Evolutionary conservation across 2,797 vertebrate species (phyloP), one percentile per base, ranked within the genome.

Genomic region (Sphenodon punctatus): DNA sequence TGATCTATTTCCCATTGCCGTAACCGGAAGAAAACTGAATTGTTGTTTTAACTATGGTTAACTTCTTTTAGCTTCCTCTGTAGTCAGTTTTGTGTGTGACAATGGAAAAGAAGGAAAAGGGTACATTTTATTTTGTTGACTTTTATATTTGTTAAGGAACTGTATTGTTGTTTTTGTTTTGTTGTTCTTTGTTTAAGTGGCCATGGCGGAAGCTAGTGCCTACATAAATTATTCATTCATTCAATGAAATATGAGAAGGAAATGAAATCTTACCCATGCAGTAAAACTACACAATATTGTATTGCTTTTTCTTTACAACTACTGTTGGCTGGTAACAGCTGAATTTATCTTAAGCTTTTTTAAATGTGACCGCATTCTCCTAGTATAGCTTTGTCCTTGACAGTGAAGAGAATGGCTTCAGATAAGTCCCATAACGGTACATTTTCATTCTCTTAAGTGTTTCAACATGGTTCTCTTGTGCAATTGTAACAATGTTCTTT

Each of bases 391-490:
- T 72, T 84, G 72, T 39, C 45, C 88, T 73, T 89, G 19, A 64
- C n/a, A 53, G 65, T 56, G 75, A 88, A 30, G 63, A 45, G 71
- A 39, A 30, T 66, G 46, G 58, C 84, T 89, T 80, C 46, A 48
- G 19, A 7, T 67, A 64, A 76, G 38, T 83, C 67, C 81, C 34
- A 61, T 46, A 70, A 63, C 30, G 82, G 85, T 84, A 86, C 59
- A 36, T 72, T 80, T 77, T 71, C 51, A 43, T 43, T 69, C 27
- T 43, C 41, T 8, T 59, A 39, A 39, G 25, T 51, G 25, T 84
- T 84, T 88, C 46, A 82, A 30, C 32, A 78, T 42, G 66, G 1
- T 61, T 87, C 20, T 14, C 25, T 51, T n/a, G 45, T 69, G 53
- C 48, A 42, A 10, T 45, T 49, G 56, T 53, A 45, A 51, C 64